These are phyloP conservation scores for Elachura formosa DNA, from an alignment of 2,113 vertebrate genomes.

Conservation along the genomic window DNA sequence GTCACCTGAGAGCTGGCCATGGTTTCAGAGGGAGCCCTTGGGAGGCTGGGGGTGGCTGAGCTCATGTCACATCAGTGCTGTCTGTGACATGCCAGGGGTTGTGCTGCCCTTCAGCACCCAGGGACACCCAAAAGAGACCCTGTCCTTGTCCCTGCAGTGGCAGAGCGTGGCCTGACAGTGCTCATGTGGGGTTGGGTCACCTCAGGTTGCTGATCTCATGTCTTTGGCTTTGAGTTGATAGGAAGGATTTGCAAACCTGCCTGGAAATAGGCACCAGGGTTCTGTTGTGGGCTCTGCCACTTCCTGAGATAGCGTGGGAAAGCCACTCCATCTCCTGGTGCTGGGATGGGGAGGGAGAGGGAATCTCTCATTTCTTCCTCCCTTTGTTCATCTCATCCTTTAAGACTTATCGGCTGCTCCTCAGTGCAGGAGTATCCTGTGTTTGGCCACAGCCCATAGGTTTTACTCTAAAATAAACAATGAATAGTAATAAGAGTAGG, in stretches of 20 bases:
- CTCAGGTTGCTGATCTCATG: background rate
- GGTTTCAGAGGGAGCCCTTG: background rate
- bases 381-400: constrained; percentile 19
- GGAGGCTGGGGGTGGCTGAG: background rate
- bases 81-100: background rate
- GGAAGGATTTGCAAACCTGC: background rate
- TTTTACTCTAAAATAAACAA: background rate
- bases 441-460: background rate
- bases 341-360: background rate
- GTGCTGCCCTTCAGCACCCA: background rate
- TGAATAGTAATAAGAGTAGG: background rate
- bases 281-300: background rate
- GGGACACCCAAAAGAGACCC: background rate
- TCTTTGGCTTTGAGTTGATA: background rate
- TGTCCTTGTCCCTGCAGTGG: background rate
- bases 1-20: background rate
- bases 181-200: background rate
- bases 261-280: background rate
- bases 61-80: accelerated
- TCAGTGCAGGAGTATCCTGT: background rate
- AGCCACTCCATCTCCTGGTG: background rate
- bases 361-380: constrained; percentile 27
- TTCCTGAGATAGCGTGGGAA: constrained; percentile 14
- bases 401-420: background rate
- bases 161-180: background rate